Base-by-base conservation (phyloP, 2,888 invertebrate species). In the Galerucella calmariensis region DNA sequence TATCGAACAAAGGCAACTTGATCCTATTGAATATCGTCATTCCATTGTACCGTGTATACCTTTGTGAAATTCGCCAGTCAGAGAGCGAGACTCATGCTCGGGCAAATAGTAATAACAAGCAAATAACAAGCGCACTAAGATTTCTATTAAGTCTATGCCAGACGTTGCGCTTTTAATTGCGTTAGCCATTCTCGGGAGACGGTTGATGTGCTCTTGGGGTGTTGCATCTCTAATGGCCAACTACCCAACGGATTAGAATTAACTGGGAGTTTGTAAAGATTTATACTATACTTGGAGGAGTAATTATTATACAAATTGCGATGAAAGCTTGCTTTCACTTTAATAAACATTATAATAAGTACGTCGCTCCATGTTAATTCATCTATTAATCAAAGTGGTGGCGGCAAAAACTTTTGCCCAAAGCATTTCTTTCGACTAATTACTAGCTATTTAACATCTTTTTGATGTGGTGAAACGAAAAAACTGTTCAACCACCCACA, bases 131-230 rank as follows among this genome's bases (percentile, higher is more conserved):
- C 16, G 10, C n/a, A 20, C 41, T 56, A 67, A 67, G 67, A 56
- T 58, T 67, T 67, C 41, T 58, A 67, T 67, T 35, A 56, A 53
- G 56, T 56, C 67, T 53, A 35, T 56, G 12, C 53, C 67, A 67
- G 67, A 67, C 67, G 56, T 67, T 56, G 35, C 46, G 20, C 27
- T 20, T 65, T 44, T 44, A 65, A 65, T 62, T 41, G 35, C 41
- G 62, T 62, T 62, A 62, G 41, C n/a, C 62, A 62, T 62, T 62
- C 41, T 41, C 62, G 14, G 61, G 61, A 27, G 61, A 14, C 35
- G 61, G 61, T 41, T 61, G 62, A 62, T 65, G 63, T 46, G 46
- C 46, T 63, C n/a, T 63, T 63, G 9, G 27, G 20, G 16, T 46
- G 44, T 46, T 65, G 16, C n/a, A 6, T 65, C 20, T 44, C 46